Conservation (phyloP, 2,888 invertebrate genomes). For the Liopterus haemorrhoidalis region DNA sequence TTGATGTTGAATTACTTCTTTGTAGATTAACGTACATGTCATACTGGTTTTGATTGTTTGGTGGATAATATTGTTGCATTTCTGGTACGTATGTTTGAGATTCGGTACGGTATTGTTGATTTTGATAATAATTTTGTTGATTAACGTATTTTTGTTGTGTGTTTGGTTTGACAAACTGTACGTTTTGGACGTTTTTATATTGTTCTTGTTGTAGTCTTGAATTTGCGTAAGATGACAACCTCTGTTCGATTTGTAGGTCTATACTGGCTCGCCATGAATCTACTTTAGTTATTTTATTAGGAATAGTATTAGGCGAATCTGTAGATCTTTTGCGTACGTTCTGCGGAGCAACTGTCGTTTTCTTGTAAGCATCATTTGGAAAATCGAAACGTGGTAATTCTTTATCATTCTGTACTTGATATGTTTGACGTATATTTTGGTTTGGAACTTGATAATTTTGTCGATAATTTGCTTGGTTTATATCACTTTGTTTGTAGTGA, state of each 20-base stretch:
- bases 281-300: constrained; percentile 47
- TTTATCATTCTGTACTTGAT: constrained; percentile 32
- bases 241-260: constrained; percentile 53
- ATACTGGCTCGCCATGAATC: constrained; percentile 52
- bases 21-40: constrained; percentile 23
- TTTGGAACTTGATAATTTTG: constrained; percentile 39
- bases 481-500: constrained; percentile 20
- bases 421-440: constrained; percentile 44
- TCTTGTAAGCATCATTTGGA: constrained; percentile 33
- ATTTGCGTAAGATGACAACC: constrained; percentile 44
- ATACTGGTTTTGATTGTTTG: constrained; percentile 14
- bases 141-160: constrained; percentile 15
- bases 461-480: constrained; percentile 14
- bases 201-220: constrained; percentile 36
- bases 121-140: constrained; percentile 28
- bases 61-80: constrained; percentile 18
- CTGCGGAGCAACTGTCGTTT: constrained; percentile 29
- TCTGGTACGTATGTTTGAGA: constrained; percentile 19
- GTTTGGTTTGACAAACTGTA: constrained; percentile 25
- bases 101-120: constrained; percentile 35
- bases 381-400: constrained; percentile 37
- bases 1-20: constrained; percentile 37
- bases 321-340: constrained; percentile 41
- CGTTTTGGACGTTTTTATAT: constrained; percentile 27
- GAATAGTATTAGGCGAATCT: constrained; percentile 40